Base-by-base conservation (phyloP, 2,113 vertebrate species). In the Numida meleagris region DNA sequence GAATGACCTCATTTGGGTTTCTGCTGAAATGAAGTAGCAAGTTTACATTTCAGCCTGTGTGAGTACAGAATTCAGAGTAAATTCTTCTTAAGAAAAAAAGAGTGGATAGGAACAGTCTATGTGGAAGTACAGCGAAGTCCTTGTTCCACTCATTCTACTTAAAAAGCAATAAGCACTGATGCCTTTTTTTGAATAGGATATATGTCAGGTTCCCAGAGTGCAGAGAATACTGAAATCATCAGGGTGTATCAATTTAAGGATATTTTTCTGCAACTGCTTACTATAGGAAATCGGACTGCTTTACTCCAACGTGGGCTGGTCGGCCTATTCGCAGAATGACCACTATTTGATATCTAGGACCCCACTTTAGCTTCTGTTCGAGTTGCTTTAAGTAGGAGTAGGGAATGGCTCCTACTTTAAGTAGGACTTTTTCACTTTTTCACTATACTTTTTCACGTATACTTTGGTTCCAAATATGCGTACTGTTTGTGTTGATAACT, bases 11-110 rank as follows among this genome's bases (percentile, higher is more conserved):
- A 5, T 72, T 25, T 45, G 27, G 38, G 23, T 23, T 89, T 63
- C 68, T 86, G 61, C 53, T 58, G 6, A 91, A 85, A 42, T 75
- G 43, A 72, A 77, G 61, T 43, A 16, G 36, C 17, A 40, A 68
- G 48, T 72, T 92, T 6, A 5, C 0, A 0, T 46, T 62, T 86
- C 6, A 6, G 13, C 27, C 8, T 0, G 0, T 62, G n/a, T 89
- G 38, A 86, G 24, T 63, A 57, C 16, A 93, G 34, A 40, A 14
- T 14, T 36, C 15, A 42, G 57, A n/a, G 33, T 87, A 48, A 71
- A 55, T 66, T 40, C 38, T 50, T 7, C 24, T 59, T 17, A 59
- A 70, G 27, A 58, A 45, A 65, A 27, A 58, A 45, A 43, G 5
- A 86, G 21, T 5, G 33, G 4, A 4, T 70, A 55, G 73, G 77